Conservation (phyloP, 64 coral and sea anemone genomes). For the Dendrophyllia cribrosa region DNA sequence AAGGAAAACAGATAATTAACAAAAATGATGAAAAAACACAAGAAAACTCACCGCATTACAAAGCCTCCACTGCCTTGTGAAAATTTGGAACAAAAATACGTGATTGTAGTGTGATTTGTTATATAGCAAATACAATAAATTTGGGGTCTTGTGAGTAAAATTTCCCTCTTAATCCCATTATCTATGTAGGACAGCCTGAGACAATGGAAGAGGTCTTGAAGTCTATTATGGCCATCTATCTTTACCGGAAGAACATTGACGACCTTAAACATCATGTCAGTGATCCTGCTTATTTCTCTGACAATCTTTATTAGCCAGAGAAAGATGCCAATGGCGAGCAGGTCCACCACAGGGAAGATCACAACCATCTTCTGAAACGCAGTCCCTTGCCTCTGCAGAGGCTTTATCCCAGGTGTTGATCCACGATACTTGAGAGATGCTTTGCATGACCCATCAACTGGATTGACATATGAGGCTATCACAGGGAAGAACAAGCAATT, state of each 20-base stretch:
- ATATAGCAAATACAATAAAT: too few relatives aligned
- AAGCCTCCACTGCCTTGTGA: too few relatives aligned
- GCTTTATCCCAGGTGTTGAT: constrained; percentile 23
- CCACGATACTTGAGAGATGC: background rate
- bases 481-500: constrained; percentile 72
- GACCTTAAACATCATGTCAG: background rate
- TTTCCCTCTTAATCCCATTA: background rate
- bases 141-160: too few relatives aligned
- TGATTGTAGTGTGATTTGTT: too few relatives aligned
- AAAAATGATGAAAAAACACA: too few relatives aligned
- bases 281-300: constrained; percentile 65
- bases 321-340: constrained; percentile 42
- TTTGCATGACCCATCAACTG: constrained; percentile 39
- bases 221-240: constrained; percentile 66
- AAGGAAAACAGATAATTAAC: too few relatives aligned
- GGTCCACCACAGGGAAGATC: constrained; percentile 71
- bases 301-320: constrained; percentile 58
- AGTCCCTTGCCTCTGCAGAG: constrained; percentile 4
- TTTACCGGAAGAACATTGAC: constrained; percentile 27
- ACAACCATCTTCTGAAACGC: constrained; percentile 68
- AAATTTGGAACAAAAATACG: too few relatives aligned
- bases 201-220: background rate
- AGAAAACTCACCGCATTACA: too few relatives aligned
- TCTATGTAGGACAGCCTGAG: constrained; percentile 1
- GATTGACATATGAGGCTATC: constrained; percentile 56